Evolutionary conservation across 2,797 vertebrate genomes (phyloP).

Genomic region (Orientallactaga sibirica): DNA sequence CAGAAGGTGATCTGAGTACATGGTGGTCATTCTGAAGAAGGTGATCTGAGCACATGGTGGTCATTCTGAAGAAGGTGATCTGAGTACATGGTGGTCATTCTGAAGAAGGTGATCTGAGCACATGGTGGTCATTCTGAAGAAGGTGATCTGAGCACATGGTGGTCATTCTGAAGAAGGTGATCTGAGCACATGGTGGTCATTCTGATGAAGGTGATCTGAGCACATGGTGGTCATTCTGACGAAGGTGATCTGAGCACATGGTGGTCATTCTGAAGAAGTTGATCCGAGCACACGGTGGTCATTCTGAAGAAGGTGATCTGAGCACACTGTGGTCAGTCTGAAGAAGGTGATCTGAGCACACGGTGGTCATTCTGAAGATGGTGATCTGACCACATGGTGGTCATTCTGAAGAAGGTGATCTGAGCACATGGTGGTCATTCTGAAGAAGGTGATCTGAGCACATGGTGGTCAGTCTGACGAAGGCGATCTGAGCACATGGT

Average conservation of each 20-base stretch:
- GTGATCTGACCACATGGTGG: not conserved
- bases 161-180: too few relatives aligned
- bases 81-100: not conserved
- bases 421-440: too few relatives aligned
- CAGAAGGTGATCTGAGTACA: too few relatives aligned
- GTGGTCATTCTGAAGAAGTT: not conserved
- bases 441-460: too few relatives aligned
- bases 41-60: rapidly evolving
- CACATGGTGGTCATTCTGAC: not conserved
- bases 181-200: rapidly evolving
- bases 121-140: not conserved
- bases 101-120: too few relatives aligned
- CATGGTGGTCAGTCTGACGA: rapidly evolving
- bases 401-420: too few relatives aligned
- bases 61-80: not conserved
- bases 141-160: too few relatives aligned
- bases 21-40: too few relatives aligned
- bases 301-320: too few relatives aligned
- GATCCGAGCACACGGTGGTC: too few relatives aligned
- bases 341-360: not conserved
- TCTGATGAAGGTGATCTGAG: not conserved
- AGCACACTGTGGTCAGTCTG: rapidly evolving
- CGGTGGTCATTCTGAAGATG: not conserved
- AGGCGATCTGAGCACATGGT: too few relatives aligned
- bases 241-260: too few relatives aligned